Conservation (phyloP, 2,797 vertebrate genomes). For the Gouania willdenowi region DNA sequence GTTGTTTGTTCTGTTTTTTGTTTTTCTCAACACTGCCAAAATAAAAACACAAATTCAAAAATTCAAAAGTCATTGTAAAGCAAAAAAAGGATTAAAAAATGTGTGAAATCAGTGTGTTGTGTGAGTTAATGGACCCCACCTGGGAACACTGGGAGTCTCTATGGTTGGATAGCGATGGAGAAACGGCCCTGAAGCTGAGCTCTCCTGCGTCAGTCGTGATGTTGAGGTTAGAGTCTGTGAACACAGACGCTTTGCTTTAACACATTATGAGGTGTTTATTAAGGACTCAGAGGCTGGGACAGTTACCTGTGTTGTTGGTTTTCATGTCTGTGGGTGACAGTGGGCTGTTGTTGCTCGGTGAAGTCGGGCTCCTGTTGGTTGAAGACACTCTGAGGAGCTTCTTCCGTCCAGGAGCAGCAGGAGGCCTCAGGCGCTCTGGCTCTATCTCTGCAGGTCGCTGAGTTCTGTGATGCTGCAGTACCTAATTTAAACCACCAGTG, state of each 20-base stretch:
- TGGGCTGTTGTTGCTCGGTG: constrained; percentile 34
- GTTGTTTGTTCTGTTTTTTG: too few species aligned
- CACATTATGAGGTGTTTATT: too few species aligned
- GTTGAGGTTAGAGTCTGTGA: constrained; percentile 67
- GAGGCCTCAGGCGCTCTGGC: constrained; percentile 37
- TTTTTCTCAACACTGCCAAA: too few species aligned
- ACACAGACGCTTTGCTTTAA: constrained; percentile 2
- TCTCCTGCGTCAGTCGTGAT: constrained; percentile 41
- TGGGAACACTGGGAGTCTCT: constrained; percentile 69
- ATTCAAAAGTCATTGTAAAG: accelerated
- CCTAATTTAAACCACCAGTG: constrained; percentile 59
- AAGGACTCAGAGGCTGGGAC: too few species aligned
- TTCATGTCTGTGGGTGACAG: constrained; percentile 62
- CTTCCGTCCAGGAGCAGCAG: constrained; percentile 55
- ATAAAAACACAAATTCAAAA: too few species aligned
- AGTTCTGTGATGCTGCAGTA: constrained; percentile 74
- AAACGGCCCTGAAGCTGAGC: constrained; percentile 58
- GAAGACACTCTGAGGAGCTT: constrained; percentile 59
- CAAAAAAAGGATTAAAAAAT: background rate
- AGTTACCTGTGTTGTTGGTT: constrained; percentile 83
- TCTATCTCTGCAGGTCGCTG: constrained; percentile 32
- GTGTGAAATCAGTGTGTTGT: background rate
- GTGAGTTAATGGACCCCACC: constrained; percentile 42
- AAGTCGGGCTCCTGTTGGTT: constrained; percentile 14
- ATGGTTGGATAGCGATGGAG: constrained; percentile 55